Base-by-base conservation (phyloP, 2,888 invertebrate species). In the Elegia similella region DNA sequence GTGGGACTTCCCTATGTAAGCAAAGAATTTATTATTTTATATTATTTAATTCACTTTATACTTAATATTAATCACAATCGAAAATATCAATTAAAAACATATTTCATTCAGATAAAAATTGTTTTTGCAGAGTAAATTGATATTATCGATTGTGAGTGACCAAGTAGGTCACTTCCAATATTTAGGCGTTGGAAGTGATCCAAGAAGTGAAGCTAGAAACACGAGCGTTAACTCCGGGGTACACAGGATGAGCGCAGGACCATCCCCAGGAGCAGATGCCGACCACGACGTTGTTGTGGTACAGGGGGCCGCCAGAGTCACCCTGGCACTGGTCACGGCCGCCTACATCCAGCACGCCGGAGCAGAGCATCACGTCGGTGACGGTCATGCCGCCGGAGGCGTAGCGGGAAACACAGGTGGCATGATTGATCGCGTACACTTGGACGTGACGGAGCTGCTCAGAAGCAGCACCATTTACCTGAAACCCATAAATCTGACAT, bases 331-430 rank as follows among this genome's bases (percentile, higher is more conserved):
- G 79, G 48, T 73, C 78, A 6, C 81, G 75, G 42, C 70, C 73
- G 13, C 78, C 82, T 1, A 73, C 66, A 34, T 75, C 73, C 57
- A 77, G 57, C 69, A 68, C 70, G 8, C 82, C 82, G 12, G 76
- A 68, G 65, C 82, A 82, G 61, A 82, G n/a, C 82, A 82, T 82
- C 62, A 79, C 80, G 58, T 66, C 73, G n/a, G 72, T 80, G 30
- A 82, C 56, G 2, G 57, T 7, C 1, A 56, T 55, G 23, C 72
- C 68, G 3, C 63, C 47, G 32, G 6, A 48, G 34, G 62, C 67
- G 48, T 79, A 80, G n/a, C 76, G 70, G 6, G 42, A 56, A 17
- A 61, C 65, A 62, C 84, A 84, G 7, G 48, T 59, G 6, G 44
- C 54, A 16, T 72, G 72, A 60, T 81, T 81, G 5, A 81, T 60